Conservation (phyloP, 1,140 invertebrate genomes). For the Eciton burchellii region DNA sequence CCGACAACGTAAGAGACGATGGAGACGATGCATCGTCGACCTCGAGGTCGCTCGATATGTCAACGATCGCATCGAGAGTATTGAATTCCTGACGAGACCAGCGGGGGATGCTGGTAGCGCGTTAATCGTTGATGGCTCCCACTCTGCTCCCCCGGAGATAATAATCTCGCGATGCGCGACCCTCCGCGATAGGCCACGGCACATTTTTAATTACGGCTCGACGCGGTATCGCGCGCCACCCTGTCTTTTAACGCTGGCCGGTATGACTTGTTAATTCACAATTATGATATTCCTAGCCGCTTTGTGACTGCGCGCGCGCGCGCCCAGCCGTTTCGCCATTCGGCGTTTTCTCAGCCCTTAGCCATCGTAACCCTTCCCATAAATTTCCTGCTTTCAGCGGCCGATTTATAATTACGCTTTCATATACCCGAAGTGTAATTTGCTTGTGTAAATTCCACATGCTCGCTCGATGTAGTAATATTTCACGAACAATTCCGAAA, state of each 20-base stretch:
- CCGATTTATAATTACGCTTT: slow-evolving; percentile 75
- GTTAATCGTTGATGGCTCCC: not conserved
- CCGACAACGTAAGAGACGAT: not conserved
- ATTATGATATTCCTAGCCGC: slow-evolving; percentile 54
- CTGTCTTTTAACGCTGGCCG: slow-evolving; percentile 25
- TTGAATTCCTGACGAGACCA: not conserved
- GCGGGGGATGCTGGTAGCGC: not conserved
- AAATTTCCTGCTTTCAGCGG: slow-evolving; percentile 69
- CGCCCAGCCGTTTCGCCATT: slow-evolving; percentile 66
- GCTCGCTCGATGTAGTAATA: slow-evolving; percentile 63
- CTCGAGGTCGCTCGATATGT: no score
- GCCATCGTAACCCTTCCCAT: slow-evolving; percentile 66
- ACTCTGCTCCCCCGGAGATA: not conserved
- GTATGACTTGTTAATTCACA: slow-evolving; percentile 59
- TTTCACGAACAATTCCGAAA: slow-evolving; percentile 59
- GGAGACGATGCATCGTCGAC: not conserved
- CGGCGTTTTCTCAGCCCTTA: slow-evolving; percentile 67
- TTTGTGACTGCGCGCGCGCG: slow-evolving; percentile 55
- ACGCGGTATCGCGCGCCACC: slow-evolving; percentile 38
- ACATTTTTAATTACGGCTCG: slow-evolving; percentile 52
- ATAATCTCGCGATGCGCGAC: slow-evolving; percentile 30
- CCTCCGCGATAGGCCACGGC: not conserved
- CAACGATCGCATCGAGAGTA: not conserved
- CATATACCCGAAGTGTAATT: slow-evolving; percentile 71
- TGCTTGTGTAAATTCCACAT: slow-evolving; percentile 73